phyloP scores from a whole-genome alignment of 2,888 invertebrate genomes.

The Patella ulyssiponensis region DNA sequence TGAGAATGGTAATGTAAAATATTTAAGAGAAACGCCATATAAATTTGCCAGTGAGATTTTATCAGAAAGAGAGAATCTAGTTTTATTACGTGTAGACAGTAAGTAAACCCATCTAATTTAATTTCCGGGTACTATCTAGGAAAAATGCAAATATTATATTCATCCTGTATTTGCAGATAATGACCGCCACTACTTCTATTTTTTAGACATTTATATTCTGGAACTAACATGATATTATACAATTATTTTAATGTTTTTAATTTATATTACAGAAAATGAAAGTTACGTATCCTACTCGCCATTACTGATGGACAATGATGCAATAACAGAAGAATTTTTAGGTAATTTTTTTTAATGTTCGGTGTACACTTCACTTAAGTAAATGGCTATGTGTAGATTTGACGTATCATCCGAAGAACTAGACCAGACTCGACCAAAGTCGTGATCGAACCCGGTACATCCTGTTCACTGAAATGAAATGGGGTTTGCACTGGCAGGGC shows the following conservation, averaged over 20 bases:
- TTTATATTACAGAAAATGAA: slow-evolving; percentile 23
- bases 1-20: slow-evolving; percentile 53
- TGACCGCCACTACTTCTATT: background rate
- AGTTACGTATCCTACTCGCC: slow-evolving; percentile 32
- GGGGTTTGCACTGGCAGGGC: too few species aligned
- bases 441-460: too few species aligned
- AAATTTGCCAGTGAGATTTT: slow-evolving; percentile 53
- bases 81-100: slow-evolving; percentile 52
- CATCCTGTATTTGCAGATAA: too few species aligned
- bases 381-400: too few species aligned
- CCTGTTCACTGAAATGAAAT: too few species aligned
- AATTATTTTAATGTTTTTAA: background rate
- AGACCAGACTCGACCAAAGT: too few species aligned
- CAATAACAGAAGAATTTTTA: slow-evolving; percentile 42
- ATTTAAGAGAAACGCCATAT: slow-evolving; percentile 45
- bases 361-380: too few species aligned
- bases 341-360: slow-evolving; percentile 21
- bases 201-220: background rate
- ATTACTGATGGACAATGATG: slow-evolving; percentile 39
- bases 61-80: slow-evolving; percentile 47
- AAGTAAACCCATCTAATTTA: slow-evolving; percentile 31
- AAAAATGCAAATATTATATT: too few species aligned
- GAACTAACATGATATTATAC: background rate
- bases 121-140: background rate
- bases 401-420: too few species aligned